Percentiles rank a stretch among this genome's conserved stretches.
phyloP scores from a whole-genome alignment of 2,113 vertebrate genomes.

The Rissa tridactyla region DNA sequence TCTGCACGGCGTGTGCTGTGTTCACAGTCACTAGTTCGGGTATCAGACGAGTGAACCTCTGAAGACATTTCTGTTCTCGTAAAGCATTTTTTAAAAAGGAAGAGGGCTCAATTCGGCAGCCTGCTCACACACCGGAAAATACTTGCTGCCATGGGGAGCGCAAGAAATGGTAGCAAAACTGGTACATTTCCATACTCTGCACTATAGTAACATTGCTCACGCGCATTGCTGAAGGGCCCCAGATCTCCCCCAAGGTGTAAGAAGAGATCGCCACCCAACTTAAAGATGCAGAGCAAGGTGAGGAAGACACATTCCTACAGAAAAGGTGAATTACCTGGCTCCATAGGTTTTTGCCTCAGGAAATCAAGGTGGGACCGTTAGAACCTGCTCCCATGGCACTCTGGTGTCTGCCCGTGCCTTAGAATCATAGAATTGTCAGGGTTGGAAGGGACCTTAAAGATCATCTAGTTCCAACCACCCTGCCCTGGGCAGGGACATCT shows the following conservation, averaged over 20 bases:
- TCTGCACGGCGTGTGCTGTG: fast-evolving
- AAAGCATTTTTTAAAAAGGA: neutral
- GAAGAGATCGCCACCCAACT: too few species aligned
- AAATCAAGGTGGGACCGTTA: neutral
- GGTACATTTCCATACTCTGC: neutral
- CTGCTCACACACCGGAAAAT: neutral
- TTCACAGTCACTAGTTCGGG: neutral
- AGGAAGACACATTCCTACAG: neutral
- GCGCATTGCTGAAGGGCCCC: neutral
- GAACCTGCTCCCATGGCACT: fast-evolving
- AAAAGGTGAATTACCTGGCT: neutral
- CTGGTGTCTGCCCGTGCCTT: neutral
- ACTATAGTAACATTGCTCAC: neutral
- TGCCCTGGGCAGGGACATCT: too few species aligned
- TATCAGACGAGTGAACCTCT: neutral
- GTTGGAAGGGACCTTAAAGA: too few species aligned
- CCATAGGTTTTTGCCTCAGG: neutral
- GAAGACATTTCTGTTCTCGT: neutral
- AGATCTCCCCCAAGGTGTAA: fast-evolving
- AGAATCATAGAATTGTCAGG: too few species aligned
- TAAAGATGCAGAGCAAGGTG: neutral
- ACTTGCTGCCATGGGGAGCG: neutral
- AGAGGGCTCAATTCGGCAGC: neutral
- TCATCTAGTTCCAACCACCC: too few species aligned
- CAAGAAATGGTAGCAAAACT: neutral